These are phyloP conservation scores for Uloborus plumipes DNA, from an alignment of 2,888 invertebrate species.

Conservation along the genomic window DNA sequence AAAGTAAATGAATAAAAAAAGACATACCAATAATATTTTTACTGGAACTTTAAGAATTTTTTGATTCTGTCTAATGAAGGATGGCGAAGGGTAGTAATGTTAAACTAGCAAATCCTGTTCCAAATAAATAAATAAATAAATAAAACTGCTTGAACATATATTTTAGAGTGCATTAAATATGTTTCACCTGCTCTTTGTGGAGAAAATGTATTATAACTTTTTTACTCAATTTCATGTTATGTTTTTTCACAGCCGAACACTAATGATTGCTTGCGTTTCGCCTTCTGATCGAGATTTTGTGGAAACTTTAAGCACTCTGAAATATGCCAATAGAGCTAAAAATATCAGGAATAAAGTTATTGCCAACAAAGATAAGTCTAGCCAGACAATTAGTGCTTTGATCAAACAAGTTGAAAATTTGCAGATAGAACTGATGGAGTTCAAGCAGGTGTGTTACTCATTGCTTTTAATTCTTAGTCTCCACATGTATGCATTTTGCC, in stretches of 20 bases:
- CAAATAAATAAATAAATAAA: no score
- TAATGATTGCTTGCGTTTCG: conserved; percentile 99
- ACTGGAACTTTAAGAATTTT: no score
- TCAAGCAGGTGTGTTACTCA: conserved; percentile 78
- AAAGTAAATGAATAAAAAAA: no score
- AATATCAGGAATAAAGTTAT: conserved; percentile 91
- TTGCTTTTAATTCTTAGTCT: neutral
- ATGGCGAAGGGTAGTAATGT: neutral
- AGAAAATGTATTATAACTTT: neutral
- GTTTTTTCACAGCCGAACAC: conserved; percentile 81
- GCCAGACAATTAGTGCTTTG: conserved; percentile 87
- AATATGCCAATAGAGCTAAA: conserved; percentile 96
- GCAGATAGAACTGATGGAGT: conserved; percentile 91
- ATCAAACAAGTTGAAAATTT: conserved; percentile 89
- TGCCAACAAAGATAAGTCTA: conserved; percentile 71
- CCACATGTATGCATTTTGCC: no score
- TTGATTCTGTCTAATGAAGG: no score
- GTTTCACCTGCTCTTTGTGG: neutral
- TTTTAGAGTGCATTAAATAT: neutral
- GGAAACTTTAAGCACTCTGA: conserved; percentile 97
- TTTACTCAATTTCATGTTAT: neutral
- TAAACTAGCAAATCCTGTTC: neutral
- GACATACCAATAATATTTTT: no score
- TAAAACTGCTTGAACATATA: neutral
- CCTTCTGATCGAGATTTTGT: conserved; percentile 98